Evolutionary conservation across 2,888 invertebrate genomes (phyloP).

Genomic region (Baronia brevicornis): DNA sequence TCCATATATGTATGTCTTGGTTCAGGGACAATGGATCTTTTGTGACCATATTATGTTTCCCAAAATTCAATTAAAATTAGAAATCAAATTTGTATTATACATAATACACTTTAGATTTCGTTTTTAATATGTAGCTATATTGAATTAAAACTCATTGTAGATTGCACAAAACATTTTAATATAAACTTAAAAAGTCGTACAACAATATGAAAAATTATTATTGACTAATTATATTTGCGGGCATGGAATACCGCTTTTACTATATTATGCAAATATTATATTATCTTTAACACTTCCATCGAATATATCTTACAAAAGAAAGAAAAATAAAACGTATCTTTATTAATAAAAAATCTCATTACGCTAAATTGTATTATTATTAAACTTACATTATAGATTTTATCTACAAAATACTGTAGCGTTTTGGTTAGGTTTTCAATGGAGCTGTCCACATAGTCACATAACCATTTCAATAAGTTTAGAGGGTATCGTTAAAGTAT

Average conservation of each 20-base stretch:
- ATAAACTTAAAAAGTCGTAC: constrained; percentile 91
- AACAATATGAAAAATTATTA: constrained; percentile 90
- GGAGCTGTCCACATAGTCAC: constrained; percentile 47
- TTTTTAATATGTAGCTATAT: constrained; percentile 9
- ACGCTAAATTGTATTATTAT: constrained; percentile 68
- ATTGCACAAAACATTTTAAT: constrained; percentile 91
- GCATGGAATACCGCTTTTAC: constrained; percentile 81
- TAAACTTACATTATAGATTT: constrained; percentile 74
- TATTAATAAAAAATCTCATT: constrained; percentile 74
- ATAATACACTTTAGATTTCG: too few relatives aligned
- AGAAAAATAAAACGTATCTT: constrained; percentile 71
- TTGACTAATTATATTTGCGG: constrained; percentile 84
- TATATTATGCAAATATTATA: constrained; percentile 80
- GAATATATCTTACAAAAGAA: constrained; percentile 76
- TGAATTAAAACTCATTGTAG: constrained; percentile 50
- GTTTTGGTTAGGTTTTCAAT: constrained; percentile 67
- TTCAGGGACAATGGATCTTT: too few relatives aligned
- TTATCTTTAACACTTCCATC: constrained; percentile 77
- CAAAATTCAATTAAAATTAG: too few relatives aligned
- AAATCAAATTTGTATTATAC: too few relatives aligned
- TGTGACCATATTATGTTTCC: too few relatives aligned
- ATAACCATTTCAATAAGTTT: constrained; percentile 59
- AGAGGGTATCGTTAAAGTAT: constrained; percentile 63
- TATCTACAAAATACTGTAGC: constrained; percentile 75
- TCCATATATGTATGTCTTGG: too few relatives aligned